Conservation (phyloP, 1,140 invertebrate genomes). For the Penaeus chinensis region DNA sequence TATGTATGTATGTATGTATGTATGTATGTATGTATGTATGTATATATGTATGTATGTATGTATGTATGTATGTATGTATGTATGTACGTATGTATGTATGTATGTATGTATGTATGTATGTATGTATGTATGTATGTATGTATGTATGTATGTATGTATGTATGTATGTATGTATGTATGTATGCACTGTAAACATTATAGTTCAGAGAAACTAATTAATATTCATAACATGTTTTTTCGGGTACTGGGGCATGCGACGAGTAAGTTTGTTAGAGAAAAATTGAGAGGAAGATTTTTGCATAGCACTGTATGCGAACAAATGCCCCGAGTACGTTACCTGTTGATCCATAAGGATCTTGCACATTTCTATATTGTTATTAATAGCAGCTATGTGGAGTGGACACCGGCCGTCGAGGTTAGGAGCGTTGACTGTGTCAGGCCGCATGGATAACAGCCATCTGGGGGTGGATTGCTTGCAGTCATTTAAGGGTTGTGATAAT, state of each 20-base stretch:
- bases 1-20: neutral
- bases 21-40: neutral
- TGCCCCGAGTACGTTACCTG: slow-evolving; percentile 44
- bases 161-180: slow-evolving; percentile 2
- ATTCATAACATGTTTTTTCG: no score
- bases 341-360: slow-evolving; percentile 74
- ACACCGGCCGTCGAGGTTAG: slow-evolving; percentile 92
- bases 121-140: neutral
- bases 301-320: neutral
- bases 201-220: no score
- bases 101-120: neutral
- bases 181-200: neutral
- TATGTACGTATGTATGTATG: neutral
- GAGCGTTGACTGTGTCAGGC: slow-evolving; percentile 85
- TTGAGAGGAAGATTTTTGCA: slow-evolving; percentile 10
- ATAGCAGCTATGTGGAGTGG: slow-evolving; percentile 94
- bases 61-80: neutral
- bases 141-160: neutral
- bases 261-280: no score
- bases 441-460: slow-evolving; percentile 84
- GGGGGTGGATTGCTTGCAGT: neutral
- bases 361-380: slow-evolving; percentile 94
- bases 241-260: no score
- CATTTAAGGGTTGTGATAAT: neutral
- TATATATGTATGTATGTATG: neutral